Evolutionary conservation across 92 coral and sea anemone species (phyloP).

Genomic region (Parazoanthus darwini): DNA sequence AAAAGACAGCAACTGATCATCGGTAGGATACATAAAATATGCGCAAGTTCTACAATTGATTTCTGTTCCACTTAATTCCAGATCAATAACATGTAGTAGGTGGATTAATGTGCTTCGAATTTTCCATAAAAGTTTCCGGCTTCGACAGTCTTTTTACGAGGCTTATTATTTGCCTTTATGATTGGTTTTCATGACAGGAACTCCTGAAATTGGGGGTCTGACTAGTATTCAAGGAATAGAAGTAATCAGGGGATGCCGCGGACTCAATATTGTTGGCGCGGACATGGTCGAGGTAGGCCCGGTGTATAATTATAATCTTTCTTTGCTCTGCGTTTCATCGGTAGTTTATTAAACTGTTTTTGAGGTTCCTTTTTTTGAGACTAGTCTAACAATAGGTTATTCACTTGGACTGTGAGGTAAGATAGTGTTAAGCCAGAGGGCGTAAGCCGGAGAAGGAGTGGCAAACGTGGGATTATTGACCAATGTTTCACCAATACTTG

Average conservation of each 20-base stretch:
- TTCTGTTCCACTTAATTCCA: too few relatives aligned
- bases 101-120: neutral
- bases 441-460: too few relatives aligned
- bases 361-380: neutral
- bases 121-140: neutral
- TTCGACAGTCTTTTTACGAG: neutral
- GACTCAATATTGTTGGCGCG: constrained; percentile 63
- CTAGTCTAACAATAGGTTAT: too few relatives aligned
- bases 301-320: neutral
- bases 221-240: constrained; percentile 59
- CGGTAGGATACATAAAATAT: too few relatives aligned
- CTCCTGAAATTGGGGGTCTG: constrained; percentile 67
- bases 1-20: too few relatives aligned
- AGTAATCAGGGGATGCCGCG: constrained; percentile 60
- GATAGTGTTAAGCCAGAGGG: too few relatives aligned
- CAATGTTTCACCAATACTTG: too few relatives aligned
- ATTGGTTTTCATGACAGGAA: constrained; percentile 30
- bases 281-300: constrained; percentile 59
- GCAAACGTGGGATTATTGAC: too few relatives aligned
- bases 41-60: too few relatives aligned
- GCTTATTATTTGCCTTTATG: neutral
- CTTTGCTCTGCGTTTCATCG: neutral
- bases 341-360: too few relatives aligned
- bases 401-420: too few relatives aligned
- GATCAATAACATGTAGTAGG: neutral